Evolutionary conservation across 2,113 vertebrate species (phyloP).

Genomic region (Rhineura floridana): DNA sequence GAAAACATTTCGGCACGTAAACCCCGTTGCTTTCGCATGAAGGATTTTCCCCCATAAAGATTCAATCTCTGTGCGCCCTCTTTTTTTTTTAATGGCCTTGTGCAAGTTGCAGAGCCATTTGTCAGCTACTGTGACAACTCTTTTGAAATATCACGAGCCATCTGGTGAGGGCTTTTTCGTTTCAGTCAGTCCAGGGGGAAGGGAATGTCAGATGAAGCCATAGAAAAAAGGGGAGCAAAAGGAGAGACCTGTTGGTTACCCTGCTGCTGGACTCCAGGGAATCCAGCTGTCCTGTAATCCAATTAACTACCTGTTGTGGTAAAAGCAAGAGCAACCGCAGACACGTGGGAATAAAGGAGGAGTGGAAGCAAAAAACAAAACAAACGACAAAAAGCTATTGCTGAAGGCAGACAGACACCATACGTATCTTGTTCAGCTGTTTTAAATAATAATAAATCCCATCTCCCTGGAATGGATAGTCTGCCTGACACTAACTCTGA

Average conservation of each 20-base stretch:
- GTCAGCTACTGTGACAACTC: constrained; percentile 2
- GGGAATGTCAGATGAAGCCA: not conserved
- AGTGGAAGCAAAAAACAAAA: not conserved
- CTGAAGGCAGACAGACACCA: not conserved
- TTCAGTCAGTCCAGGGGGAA: not conserved
- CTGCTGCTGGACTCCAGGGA: not conserved
- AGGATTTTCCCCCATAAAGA: not conserved
- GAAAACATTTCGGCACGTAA: not conserved
- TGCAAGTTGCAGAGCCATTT: constrained; percentile 1
- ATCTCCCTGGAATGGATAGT: not conserved
- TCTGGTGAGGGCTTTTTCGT: constrained; percentile 21
- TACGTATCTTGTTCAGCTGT: not conserved
- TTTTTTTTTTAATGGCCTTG: not conserved
- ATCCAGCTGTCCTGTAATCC: not conserved
- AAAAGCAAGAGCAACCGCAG: constrained; percentile 3
- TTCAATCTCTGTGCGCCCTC: not conserved
- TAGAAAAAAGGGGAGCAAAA: not conserved
- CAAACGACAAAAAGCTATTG: not conserved
- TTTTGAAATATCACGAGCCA: constrained; percentile 35
- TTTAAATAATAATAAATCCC: not conserved
- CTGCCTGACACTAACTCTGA: not conserved
- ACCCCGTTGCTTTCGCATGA: constrained; percentile 2
- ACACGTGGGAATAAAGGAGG: not conserved
- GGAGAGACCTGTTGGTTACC: not conserved
- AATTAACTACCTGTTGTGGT: not conserved